Conservation (phyloP, 2,797 vertebrate genomes). For the Sphenopsis melanotis region DNA sequence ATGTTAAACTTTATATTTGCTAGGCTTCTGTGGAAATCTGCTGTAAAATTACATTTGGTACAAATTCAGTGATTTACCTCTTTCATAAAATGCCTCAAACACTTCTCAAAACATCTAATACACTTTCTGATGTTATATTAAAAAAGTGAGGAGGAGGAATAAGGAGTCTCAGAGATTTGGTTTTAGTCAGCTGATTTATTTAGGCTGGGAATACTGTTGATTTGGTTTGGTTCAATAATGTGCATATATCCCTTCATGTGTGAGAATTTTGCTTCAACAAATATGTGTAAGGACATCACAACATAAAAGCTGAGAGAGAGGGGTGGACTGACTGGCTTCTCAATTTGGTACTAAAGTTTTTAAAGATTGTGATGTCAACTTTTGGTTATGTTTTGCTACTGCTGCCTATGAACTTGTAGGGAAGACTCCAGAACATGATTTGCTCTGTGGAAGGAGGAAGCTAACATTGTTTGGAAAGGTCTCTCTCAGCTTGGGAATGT, state of each 20-base stretch:
- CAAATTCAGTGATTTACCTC: background rate
- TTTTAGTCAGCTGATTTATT: background rate
- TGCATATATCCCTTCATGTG: background rate
- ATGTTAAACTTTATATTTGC: background rate
- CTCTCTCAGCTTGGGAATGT: background rate
- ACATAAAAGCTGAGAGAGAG: background rate
- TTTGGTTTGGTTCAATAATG: background rate
- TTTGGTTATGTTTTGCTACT: background rate
- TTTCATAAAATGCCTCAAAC: background rate
- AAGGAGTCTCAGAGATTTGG: background rate
- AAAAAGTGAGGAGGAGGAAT: background rate
- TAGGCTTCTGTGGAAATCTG: background rate
- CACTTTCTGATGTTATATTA: background rate
- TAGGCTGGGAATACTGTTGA: background rate
- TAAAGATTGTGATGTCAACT: background rate
- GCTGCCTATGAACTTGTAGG: background rate
- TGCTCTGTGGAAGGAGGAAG: background rate
- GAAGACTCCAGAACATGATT: background rate
- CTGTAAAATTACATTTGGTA: background rate
- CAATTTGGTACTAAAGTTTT: background rate
- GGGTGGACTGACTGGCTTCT: background rate
- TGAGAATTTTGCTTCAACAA: background rate
- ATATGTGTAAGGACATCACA: background rate
- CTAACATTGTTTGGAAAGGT: background rate
- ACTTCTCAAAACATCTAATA: background rate